Conservation (phyloP, 2,888 invertebrate genomes). For the Brenthis hecate region DNA sequence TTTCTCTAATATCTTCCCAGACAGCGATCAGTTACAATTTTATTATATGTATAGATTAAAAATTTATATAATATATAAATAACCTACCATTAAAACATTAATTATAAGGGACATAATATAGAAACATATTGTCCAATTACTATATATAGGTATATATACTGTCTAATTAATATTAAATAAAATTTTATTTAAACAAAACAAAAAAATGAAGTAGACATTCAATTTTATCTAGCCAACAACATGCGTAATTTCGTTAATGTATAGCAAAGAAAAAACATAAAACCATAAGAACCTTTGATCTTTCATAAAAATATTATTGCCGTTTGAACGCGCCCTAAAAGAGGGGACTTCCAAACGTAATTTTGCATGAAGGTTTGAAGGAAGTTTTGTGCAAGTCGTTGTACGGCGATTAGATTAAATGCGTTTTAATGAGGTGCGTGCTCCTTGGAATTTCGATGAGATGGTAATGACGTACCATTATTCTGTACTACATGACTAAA, state of each 20-base stretch:
- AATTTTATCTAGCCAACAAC: too few species aligned
- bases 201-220: too few species aligned
- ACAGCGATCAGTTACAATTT: too few species aligned
- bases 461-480: conserved; percentile 25
- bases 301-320: conserved; percentile 22
- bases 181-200: too few species aligned
- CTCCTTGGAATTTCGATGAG: conserved; percentile 43
- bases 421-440: conserved; percentile 50
- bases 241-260: neutral
- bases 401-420: conserved; percentile 46
- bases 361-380: conserved; percentile 78
- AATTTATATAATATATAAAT: too few species aligned
- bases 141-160: too few species aligned
- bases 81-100: too few species aligned
- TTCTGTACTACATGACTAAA: neutral
- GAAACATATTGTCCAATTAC: too few species aligned
- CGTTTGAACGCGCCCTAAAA: conserved; percentile 39
- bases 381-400: conserved; percentile 65
- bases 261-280: conserved; percentile 5
- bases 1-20: too few species aligned
- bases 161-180: too few species aligned
- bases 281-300: conserved; percentile 28
- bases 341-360: conserved; percentile 65
- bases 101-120: too few species aligned
- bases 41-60: too few species aligned